Percentiles rank a stretch among this genome's conserved stretches.
phyloP scores from a whole-genome alignment of 2,113 vertebrate genomes.

The Coturnix japonica region DNA sequence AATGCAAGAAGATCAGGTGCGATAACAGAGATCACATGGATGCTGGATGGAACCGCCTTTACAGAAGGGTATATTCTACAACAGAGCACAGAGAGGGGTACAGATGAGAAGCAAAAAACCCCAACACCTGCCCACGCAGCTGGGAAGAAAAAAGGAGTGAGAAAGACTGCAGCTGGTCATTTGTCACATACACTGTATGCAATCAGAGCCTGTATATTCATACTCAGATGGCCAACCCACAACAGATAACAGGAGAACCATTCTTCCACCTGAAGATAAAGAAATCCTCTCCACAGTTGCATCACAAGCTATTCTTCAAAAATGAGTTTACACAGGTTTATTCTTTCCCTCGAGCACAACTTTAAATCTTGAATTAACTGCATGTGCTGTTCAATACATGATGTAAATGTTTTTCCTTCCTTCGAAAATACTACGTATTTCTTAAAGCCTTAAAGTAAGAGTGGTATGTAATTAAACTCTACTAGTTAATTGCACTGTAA shows the following conservation, averaged over 20 bases:
- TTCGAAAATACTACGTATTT: neutral
- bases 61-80: neutral
- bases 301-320: neutral
- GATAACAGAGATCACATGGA: neutral
- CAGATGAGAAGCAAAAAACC: neutral
- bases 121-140: neutral
- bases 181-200: neutral
- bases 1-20: neutral
- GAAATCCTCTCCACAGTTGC: neutral
- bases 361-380: neutral
- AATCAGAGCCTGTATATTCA: neutral
- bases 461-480: neutral
- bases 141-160: neutral
- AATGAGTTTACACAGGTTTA: fast-evolving
- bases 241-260: neutral
- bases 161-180: neutral
- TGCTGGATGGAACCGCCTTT: neutral
- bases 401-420: neutral
- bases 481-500: neutral
- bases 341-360: neutral
- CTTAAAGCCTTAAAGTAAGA: neutral
- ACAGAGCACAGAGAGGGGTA: fast-evolving
- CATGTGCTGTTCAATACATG: neutral
- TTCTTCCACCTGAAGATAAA: neutral
- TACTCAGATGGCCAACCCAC: neutral